phyloP scores from a whole-genome alignment of 2,797 vertebrate genomes.

The Heteromormyrus szaboi region DNA sequence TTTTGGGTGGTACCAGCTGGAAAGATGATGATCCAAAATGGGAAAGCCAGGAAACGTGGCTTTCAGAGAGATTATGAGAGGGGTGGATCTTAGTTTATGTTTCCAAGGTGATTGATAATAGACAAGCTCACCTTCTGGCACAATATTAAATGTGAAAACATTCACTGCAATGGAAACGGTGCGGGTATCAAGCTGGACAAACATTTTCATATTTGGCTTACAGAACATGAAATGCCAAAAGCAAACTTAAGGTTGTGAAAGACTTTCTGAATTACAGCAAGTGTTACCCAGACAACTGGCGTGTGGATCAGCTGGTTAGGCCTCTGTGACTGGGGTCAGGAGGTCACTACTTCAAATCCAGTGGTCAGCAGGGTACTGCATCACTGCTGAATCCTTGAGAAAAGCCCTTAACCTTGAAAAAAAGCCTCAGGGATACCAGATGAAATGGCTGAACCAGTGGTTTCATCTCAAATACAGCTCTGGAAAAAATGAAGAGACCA shows the following conservation, averaged over 20 bases:
- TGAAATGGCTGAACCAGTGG: not conserved
- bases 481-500: not conserved
- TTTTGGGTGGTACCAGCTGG: not conserved
- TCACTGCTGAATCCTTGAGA: not conserved
- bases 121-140: not conserved
- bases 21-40: not conserved
- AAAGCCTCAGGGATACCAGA: not conserved
- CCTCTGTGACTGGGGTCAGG: not conserved
- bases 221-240: not conserved
- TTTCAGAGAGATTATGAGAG: not conserved
- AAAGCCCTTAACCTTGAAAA: not conserved
- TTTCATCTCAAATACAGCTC: not conserved
- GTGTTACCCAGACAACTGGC: not conserved
- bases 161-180: not conserved
- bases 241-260: not conserved
- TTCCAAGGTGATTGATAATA: not conserved
- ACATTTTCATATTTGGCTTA: not conserved
- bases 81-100: not conserved
- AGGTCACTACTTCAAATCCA: not conserved
- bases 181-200: not conserved
- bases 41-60: not conserved
- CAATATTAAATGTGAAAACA: not conserved
- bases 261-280: not conserved
- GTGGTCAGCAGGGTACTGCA: not conserved
- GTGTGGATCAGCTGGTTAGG: not conserved